These are phyloP conservation scores for Xestia rhomboidea DNA, from an alignment of 2,888 invertebrate genomes.

Conservation along the genomic window DNA sequence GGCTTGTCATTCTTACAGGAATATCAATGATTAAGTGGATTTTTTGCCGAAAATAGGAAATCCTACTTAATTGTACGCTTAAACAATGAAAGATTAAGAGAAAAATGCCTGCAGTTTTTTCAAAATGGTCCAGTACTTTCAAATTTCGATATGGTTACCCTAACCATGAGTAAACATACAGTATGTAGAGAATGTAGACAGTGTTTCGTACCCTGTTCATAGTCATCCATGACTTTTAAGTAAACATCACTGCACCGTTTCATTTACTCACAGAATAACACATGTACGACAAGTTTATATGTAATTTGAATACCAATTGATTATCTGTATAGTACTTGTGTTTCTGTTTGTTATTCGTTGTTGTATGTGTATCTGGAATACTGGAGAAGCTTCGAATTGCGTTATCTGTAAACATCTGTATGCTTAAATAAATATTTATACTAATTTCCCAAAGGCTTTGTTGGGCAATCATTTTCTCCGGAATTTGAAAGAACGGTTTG, in stretches of 20 bases:
- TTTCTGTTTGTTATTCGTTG: conserved; percentile 44
- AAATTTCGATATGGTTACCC: not conserved
- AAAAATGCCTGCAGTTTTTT: not conserved
- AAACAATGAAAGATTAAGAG: not conserved
- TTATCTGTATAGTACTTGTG: conserved; percentile 31
- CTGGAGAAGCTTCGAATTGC: conserved; percentile 35
- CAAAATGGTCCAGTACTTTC: not conserved
- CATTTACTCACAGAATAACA: conserved; percentile 61
- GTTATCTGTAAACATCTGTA: conserved; percentile 54
- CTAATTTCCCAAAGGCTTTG: conserved; percentile 46
- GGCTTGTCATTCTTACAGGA: not conserved
- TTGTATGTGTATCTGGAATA: conserved; percentile 33
- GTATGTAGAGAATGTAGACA: conserved; percentile 6
- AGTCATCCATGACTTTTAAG: conserved; percentile 54
- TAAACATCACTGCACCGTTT: conserved; percentile 65
- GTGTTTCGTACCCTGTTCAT: conserved; percentile 47
- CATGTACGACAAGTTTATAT: conserved; percentile 58
- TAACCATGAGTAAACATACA: conserved; percentile 48
- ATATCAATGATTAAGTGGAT: not conserved
- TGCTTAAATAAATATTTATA: conserved; percentile 38
- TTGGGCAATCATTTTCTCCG: conserved; percentile 29
- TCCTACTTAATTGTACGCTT: not conserved
- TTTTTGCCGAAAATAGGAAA: not conserved
- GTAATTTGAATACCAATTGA: conserved; percentile 55
- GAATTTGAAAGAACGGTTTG: conserved; percentile 26